A percentile compares a stretch with the other conserved stretches of the same genome.
Conservation (phyloP, 1,140 invertebrate species). For the Cyphomyrmex costatus region DNA sequence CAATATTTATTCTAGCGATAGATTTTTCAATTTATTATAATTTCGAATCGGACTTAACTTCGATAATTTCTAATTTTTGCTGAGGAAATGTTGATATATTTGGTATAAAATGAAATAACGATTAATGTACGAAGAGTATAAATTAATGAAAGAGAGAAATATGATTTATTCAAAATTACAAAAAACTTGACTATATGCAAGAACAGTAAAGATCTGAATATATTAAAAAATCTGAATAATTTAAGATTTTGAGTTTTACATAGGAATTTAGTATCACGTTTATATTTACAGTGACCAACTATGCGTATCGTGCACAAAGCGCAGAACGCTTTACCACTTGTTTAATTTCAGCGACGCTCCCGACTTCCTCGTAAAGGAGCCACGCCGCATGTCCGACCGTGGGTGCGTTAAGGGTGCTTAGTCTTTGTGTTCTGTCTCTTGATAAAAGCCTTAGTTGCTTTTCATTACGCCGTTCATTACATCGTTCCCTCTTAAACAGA, state of each 20-base stretch:
- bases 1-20: neutral
- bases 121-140: neutral
- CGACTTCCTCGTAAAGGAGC: slow-evolving; percentile 57
- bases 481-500: slow-evolving; percentile 31
- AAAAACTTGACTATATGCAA: neutral
- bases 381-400: slow-evolving; percentile 43
- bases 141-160: neutral
- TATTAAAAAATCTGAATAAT: slow-evolving; percentile 23
- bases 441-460: slow-evolving; percentile 65
- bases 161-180: neutral
- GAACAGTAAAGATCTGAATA: neutral
- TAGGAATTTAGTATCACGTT: slow-evolving; percentile 23
- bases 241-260: slow-evolving; percentile 7
- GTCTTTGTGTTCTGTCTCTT: slow-evolving; percentile 60
- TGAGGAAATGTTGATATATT: neutral
- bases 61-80: neutral
- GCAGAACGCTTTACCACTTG: slow-evolving; percentile 61
- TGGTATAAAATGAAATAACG: neutral
- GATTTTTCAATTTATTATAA: neutral
- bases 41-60: neutral
- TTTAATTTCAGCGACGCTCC: slow-evolving; percentile 52
- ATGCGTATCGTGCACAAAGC: slow-evolving; percentile 28
- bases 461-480: slow-evolving; percentile 61
- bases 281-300: slow-evolving; percentile 29
- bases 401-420: slow-evolving; percentile 49